Conservation (phyloP, 1,140 invertebrate species). For the Drosophila nannoptera region DNA sequence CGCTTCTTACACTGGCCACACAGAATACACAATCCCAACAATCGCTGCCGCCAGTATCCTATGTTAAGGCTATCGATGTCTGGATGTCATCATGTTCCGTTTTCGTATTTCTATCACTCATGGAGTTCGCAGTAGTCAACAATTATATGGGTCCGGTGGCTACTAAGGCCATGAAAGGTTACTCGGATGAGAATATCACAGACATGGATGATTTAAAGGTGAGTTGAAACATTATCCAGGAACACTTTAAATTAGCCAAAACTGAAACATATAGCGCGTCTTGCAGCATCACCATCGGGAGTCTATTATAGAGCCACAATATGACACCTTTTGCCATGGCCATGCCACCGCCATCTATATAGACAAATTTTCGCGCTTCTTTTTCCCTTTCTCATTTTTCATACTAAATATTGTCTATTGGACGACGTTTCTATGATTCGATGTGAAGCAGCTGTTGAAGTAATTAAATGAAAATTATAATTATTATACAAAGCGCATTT, state of each 20-base stretch:
- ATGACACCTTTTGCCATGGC: constrained; percentile 91
- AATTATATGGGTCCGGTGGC: constrained; percentile 93
- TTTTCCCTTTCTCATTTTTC: constrained; percentile 93
- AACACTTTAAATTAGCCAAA: not conserved
- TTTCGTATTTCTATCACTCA: constrained; percentile 94
- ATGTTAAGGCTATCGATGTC: constrained; percentile 94
- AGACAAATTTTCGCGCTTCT: constrained; percentile 91
- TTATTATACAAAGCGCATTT: constrained; percentile 67
- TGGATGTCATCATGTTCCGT: constrained; percentile 97
- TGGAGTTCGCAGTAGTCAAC: constrained; percentile 95
- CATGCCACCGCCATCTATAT: constrained; percentile 91
- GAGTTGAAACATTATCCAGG: constrained; percentile 14
- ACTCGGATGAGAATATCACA: constrained; percentile 90
- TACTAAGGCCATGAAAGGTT: constrained; percentile 93
- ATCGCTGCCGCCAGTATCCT: constrained; percentile 92
- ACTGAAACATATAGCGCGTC: constrained; percentile 30
- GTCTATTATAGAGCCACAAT: constrained; percentile 83
- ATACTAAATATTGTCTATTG: constrained; percentile 93
- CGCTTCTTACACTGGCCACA: constrained; percentile 90
- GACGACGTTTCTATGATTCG: constrained; percentile 87
- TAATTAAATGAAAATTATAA: constrained; percentile 30
- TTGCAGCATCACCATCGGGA: constrained; percentile 80
- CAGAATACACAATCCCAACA: constrained; percentile 95
- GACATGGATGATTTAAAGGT: constrained; percentile 89
- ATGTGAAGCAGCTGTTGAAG: constrained; percentile 18